phyloP scores from a whole-genome alignment of 2,888 invertebrate species.

The Mythimna impura region DNA sequence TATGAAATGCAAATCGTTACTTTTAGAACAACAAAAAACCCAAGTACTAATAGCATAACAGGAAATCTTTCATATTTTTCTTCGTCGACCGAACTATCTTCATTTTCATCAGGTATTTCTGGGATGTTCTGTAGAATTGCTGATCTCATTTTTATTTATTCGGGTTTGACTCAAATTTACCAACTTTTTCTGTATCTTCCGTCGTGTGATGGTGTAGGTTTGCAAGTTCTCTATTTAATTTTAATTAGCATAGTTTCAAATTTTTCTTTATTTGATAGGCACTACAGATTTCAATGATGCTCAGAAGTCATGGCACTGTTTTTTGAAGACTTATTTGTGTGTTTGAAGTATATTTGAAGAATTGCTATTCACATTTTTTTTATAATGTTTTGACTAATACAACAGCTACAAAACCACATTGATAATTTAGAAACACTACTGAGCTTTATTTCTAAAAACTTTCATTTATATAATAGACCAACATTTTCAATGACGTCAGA shows the following conservation, averaged over 20 bases:
- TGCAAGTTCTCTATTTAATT: neutral
- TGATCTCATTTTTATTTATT: constrained; percentile 8
- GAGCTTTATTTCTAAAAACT: neutral
- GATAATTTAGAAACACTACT: neutral
- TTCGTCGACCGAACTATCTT: neutral
- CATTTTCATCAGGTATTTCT: neutral
- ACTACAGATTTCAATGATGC: neutral
- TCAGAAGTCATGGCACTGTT: neutral
- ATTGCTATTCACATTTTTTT: neutral
- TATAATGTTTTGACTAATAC: too few species aligned
- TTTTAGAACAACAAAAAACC: constrained; percentile 23
- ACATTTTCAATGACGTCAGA: constrained; percentile 14
- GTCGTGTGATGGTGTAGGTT: neutral
- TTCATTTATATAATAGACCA: constrained; percentile 11
- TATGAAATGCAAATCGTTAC: neutral
- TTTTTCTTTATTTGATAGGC: too few species aligned
- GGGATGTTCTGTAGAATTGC: neutral
- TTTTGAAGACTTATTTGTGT: too few species aligned
- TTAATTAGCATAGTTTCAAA: neutral
- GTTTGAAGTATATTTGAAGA: too few species aligned
- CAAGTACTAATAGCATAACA: constrained; percentile 18
- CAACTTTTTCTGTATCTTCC: too few species aligned
- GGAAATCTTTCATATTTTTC: neutral
- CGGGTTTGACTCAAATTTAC: neutral
- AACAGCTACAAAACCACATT: neutral